Percentiles rank a stretch among this genome's conserved stretches.
These are phyloP conservation scores for Xylota segnis DNA, from an alignment of 2,888 invertebrate genomes.

Conservation along the genomic window DNA sequence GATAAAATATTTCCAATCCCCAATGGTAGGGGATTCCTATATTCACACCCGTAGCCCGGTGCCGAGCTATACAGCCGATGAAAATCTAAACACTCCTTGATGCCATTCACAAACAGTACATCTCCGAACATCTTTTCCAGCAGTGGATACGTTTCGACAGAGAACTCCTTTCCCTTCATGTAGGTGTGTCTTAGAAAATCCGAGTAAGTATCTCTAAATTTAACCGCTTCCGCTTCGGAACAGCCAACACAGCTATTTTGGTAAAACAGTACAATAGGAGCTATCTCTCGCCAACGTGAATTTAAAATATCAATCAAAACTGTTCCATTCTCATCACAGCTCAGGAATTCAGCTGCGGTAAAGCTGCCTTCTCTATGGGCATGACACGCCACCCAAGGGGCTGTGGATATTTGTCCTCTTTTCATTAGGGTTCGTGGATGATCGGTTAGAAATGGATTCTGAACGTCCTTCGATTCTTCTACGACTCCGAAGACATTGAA, in stretches of 20 bases:
- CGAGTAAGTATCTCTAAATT: neutral
- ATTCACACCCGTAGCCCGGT: conserved; percentile 83
- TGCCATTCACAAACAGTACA: neutral
- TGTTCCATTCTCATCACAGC: neutral
- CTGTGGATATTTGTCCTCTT: neutral
- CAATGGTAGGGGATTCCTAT: conserved; percentile 86
- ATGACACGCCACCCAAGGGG: neutral
- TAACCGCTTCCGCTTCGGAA: neutral
- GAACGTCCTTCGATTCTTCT: conserved; percentile 85
- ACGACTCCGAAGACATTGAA: conserved; percentile 90
- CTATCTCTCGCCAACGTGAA: neutral
- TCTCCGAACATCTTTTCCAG: neutral
- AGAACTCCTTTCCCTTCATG: neutral
- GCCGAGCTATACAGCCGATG: neutral
- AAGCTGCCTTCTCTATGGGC: neutral
- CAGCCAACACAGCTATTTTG: neutral
- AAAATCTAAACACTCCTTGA: neutral
- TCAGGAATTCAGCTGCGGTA: neutral
- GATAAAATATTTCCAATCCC: conserved; percentile 87
- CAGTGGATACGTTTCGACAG: neutral
- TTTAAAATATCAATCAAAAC: neutral
- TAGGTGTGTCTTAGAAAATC: neutral
- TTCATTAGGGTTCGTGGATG: neutral
- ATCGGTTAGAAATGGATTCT: neutral
- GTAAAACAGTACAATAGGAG: neutral